phyloP scores from a whole-genome alignment of 2,113 vertebrate genomes.

The Proteles cristata region DNA sequence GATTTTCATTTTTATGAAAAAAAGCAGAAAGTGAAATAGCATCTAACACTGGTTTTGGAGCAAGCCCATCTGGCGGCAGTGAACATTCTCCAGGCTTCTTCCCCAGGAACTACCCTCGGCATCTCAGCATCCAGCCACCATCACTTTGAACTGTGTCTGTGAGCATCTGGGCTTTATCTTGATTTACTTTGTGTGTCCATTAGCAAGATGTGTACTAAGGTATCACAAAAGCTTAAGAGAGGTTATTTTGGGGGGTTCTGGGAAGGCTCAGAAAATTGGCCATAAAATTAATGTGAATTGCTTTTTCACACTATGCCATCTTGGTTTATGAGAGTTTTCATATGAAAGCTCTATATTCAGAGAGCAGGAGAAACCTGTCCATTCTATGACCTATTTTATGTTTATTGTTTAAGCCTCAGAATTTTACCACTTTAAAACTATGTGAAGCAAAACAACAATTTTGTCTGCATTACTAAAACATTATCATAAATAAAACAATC shows the following conservation, averaged over 20 bases:
- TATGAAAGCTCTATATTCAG: not conserved
- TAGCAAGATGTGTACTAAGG: not conserved
- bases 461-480: not conserved
- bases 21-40: not conserved
- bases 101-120: not conserved
- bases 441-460: not conserved
- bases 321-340: not conserved
- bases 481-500: slow-evolving; percentile 20
- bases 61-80: not conserved
- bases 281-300: not conserved
- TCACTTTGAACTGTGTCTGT: not conserved
- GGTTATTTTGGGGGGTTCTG: not conserved
- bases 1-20: not conserved
- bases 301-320: not conserved
- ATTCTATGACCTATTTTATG: not conserved
- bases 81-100: not conserved
- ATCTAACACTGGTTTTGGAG: not conserved
- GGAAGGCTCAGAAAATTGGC: not conserved
- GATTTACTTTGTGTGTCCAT: not conserved
- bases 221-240: not conserved
- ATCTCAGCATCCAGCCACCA: not conserved
- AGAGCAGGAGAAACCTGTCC: not conserved
- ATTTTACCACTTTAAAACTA: slow-evolving; percentile 29
- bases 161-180: not conserved
- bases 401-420: not conserved